Evolutionary conservation across 2,113 vertebrate genomes (phyloP).

Genomic region (Eublepharis macularius): DNA sequence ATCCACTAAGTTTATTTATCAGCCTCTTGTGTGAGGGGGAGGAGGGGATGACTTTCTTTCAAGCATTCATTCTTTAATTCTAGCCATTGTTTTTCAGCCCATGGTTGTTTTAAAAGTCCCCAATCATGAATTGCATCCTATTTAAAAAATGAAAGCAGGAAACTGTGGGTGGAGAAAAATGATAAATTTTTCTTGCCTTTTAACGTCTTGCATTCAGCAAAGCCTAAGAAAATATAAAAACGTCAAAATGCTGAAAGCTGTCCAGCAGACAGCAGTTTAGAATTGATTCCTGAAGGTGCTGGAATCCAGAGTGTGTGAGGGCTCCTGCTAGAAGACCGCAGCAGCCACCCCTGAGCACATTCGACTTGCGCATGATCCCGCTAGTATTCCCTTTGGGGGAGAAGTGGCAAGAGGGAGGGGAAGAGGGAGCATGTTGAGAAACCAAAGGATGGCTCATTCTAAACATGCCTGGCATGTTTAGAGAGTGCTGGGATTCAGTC

Average conservation of each 20-base stretch:
- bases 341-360: conserved; percentile 35
- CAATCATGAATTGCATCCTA: background rate
- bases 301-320: conserved; percentile 59
- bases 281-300: conserved; percentile 55
- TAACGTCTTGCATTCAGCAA: conserved; percentile 50
- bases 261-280: conserved; percentile 49
- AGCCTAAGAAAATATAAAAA: conserved; percentile 47
- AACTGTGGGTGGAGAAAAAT: conserved; percentile 12
- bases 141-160: background rate
- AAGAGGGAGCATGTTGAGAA: conserved; percentile 23
- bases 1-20: no score
- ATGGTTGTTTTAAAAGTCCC: conserved; percentile 14
- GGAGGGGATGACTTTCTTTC: no score
- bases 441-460: conserved; percentile 45
- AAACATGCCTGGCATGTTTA: conserved; percentile 52
- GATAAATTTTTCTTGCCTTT: conserved; percentile 33
- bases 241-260: conserved; percentile 54
- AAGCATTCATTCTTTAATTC: no score
- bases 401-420: conserved; percentile 26
- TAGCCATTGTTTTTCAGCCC: background rate
- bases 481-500: conserved; percentile 57
- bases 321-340: conserved; percentile 46
- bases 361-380: conserved; percentile 56
- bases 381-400: conserved; percentile 47
- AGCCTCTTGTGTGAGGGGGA: no score